Evolutionary conservation across 2,797 vertebrate genomes (phyloP), one percentile per base, ranked within the genome.

Genomic region (Urocyon cinereoargenteus): DNA sequence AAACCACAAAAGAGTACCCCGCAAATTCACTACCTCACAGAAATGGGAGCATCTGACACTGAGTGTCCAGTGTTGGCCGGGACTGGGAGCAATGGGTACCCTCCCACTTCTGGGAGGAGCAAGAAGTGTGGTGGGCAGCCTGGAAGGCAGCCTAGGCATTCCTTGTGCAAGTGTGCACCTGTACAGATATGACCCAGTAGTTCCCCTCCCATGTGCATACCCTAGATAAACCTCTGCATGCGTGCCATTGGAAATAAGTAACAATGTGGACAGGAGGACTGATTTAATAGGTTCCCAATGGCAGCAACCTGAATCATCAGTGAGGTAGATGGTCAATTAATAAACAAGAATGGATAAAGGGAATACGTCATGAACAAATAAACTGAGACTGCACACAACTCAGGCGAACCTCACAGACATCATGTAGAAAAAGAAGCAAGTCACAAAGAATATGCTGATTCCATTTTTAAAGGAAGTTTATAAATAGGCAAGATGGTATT

Each of bases 1-100:
- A 61, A 62, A 90, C 40, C 2, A 3, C 0, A 7, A 51, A 2
- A 34, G 21, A 22, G 4, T 51, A n/a, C 2, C 31, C 1, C 4
- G 8, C 19, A 11, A 19, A 5, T 2, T 36, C 14, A 53, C 11
- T 9, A 28, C 40, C 0, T 3, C 18, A 28, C 14, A 82, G 66
- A 68, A 24, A 9, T 0, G 40, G 28, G 83, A 18, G 15, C 0
- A 0, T 28, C 31, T 28, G 75, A 40, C 1, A 31, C 36, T 5
- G 68, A 11, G 7, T 0, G 61, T 18, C 45, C 64, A 22, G 34
- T 0, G 14, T 6, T 6, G 24, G 19, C 36, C 12, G 51, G 36
- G 7, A 53, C 31, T 22, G 6, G 5, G 28, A 36, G 24, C 75
- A 34, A 6, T 22, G 31, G n/a, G 13, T 18, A 4, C 13, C 34